phyloP scores from a whole-genome alignment of 2,888 invertebrate genomes.

The Zonitis immaculata region DNA sequence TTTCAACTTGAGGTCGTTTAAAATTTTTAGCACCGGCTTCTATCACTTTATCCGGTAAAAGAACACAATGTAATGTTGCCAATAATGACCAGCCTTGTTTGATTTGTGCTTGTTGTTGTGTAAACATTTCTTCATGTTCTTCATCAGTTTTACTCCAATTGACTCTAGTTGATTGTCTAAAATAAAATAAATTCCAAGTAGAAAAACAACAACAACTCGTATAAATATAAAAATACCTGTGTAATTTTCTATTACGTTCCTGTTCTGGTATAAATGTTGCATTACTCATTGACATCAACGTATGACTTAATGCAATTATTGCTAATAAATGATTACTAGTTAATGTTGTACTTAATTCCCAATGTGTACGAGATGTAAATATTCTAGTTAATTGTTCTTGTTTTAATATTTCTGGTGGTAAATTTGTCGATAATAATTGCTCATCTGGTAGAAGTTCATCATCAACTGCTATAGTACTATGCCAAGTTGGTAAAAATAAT shows the following conservation, averaged over 20 bases:
- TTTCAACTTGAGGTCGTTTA: slow-evolving; percentile 95
- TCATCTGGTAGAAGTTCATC: slow-evolving; percentile 35
- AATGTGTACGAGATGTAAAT: slow-evolving; percentile 85
- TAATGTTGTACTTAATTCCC: slow-evolving; percentile 92
- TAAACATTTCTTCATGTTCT: slow-evolving; percentile 76
- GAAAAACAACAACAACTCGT: too few relatives aligned
- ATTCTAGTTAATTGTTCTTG: slow-evolving; percentile 74
- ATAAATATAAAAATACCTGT: too few relatives aligned
- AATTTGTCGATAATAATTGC: slow-evolving; percentile 47
- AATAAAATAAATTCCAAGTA: too few relatives aligned
- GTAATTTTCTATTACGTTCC: slow-evolving; percentile 72
- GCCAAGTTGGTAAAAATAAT: slow-evolving; percentile 84
- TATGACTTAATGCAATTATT: slow-evolving; percentile 92
- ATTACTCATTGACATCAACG: slow-evolving; percentile 96
- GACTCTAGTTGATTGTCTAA: slow-evolving; percentile 60
- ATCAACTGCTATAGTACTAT: slow-evolving; percentile 43
- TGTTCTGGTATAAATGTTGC: slow-evolving; percentile 89
- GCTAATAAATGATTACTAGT: slow-evolving; percentile 95
- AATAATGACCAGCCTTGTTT: slow-evolving; percentile 97
- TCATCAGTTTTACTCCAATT: slow-evolving; percentile 71
- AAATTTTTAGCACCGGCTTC: slow-evolving; percentile 68
- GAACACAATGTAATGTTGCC: slow-evolving; percentile 93
- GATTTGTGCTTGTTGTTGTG: slow-evolving; percentile 85
- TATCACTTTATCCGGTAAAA: slow-evolving; percentile 85
- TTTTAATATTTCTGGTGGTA: slow-evolving; percentile 67